Base-by-base conservation (phyloP, 2,888 invertebrate species). In the Ormyrus nitidulus region DNA sequence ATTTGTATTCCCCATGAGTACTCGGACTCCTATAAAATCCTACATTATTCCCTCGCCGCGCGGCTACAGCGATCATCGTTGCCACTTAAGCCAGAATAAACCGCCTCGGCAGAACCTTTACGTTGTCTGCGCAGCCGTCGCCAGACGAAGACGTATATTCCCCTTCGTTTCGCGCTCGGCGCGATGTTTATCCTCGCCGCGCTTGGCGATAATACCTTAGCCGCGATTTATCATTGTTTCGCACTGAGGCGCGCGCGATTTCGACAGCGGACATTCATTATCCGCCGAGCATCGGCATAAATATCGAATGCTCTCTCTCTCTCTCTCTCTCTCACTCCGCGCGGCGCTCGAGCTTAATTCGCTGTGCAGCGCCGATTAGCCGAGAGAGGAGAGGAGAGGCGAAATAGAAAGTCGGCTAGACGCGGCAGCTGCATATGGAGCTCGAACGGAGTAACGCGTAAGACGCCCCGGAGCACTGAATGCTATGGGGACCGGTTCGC, bases 361-460 rank as follows among this genome's bases (percentile, higher is more conserved):
- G 34, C 34, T 34, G 34, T 0, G 34, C 13, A 48, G 19, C 49
- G 34, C 11, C 69, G 73, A 77, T 77, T 77, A 73, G 72, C 34
- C 61, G 58, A 51, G 49, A 76, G 73, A 59, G 74, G 77, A 74
- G 73, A 59, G 74, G 77, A 71, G 72, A 78, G 56, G 72, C 19
- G 68, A 72, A 81, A 81, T 78, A 81, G 81, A 81, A 81, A 81
- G 81, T 81, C 49, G 73, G 9, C 69, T 46, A 34, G 62, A 44
- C 49, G 13, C 34, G 34, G 34, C 34, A 4, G 19, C 58, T 77
- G 54, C 58, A 72, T 69, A 64, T 73, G 56, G 65, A 76, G 13
- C 58, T 53, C 13, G 7, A 19, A 79, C 64, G 58, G 64, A 64
- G 59, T 51, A 62, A 70, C n/a, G 46, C 61, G 44, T 19, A 44